Evolutionary conservation across 2,888 invertebrate species (phyloP).

Genomic region (Aleiodes leptofemur): DNA sequence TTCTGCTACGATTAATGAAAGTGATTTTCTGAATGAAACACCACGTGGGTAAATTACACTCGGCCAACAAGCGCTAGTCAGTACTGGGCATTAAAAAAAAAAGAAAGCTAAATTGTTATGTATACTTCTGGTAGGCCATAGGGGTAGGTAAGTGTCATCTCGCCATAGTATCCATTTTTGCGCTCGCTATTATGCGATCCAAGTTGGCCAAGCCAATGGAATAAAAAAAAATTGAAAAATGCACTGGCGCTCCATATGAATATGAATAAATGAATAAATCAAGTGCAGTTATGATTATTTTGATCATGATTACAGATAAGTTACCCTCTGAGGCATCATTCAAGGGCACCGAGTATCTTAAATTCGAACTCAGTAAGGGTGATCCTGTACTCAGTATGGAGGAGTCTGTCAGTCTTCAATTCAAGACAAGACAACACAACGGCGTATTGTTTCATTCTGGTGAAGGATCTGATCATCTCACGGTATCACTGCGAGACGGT

Average conservation of each 20-base stretch:
- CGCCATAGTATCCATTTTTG: no score
- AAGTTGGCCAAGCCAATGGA: background rate
- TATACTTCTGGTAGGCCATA: no score
- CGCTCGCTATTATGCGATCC: no score
- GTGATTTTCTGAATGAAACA: no score
- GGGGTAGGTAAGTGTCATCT: no score
- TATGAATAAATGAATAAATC: background rate
- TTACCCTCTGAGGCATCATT: constrained; percentile 96
- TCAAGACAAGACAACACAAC: constrained; percentile 93
- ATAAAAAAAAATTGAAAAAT: background rate
- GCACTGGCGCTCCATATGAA: background rate
- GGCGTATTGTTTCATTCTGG: constrained; percentile 96
- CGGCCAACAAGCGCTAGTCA: no score
- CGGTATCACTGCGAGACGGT: constrained; percentile 92
- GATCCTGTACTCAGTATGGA: constrained; percentile 93
- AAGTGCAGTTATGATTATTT: constrained; percentile 47
- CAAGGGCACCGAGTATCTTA: constrained; percentile 92
- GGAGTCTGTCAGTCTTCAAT: constrained; percentile 92
- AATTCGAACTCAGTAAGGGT: constrained; percentile 91
- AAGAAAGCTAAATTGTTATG: no score
- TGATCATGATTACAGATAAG: constrained; percentile 83
- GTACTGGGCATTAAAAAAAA: no score
- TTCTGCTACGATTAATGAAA: no score
- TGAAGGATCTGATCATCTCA: constrained; percentile 92
- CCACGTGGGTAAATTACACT: no score